These are phyloP conservation scores for Pristionchus pacificus DNA, from an alignment of 1,140 invertebrate species.

Conservation along the genomic window DNA sequence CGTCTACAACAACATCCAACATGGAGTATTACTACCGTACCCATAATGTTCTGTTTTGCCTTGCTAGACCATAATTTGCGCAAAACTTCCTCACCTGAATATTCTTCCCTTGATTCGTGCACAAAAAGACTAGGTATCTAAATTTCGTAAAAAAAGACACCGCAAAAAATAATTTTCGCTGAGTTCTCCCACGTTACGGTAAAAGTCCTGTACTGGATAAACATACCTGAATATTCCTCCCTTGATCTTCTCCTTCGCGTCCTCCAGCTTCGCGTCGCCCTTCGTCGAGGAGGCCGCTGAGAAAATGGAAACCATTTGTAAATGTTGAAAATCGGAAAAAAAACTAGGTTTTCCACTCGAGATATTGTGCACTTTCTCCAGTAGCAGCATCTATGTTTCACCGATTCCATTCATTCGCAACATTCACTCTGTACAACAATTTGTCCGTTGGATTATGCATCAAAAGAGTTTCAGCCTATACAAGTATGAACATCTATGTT, in stretches of 20 bases:
- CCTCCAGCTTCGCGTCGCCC: background rate
- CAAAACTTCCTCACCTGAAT: background rate
- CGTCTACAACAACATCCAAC: no score
- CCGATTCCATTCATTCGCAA: no score
- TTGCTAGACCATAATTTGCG: background rate
- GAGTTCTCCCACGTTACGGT: background rate
- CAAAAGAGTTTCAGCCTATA: slow-evolving; percentile 26
- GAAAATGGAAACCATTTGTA: background rate
- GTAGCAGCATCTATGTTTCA: no score
- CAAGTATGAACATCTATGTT: slow-evolving; percentile 12
- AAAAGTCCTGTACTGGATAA: background rate
- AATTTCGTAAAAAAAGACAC: background rate
- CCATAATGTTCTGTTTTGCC: no score
- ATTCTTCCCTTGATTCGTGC: background rate
- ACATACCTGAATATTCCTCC: background rate
- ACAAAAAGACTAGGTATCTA: background rate
- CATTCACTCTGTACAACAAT: background rate
- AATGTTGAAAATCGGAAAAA: no score
- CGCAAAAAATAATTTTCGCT: background rate
- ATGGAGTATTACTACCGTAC: no score
- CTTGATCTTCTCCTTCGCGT: background rate
- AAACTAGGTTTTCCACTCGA: no score
- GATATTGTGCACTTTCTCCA: background rate
- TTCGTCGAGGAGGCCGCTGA: background rate
- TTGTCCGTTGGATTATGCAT: background rate